These are phyloP conservation scores for Harpalus rubripes DNA, from an alignment of 2,888 invertebrate genomes.

Conservation along the genomic window DNA sequence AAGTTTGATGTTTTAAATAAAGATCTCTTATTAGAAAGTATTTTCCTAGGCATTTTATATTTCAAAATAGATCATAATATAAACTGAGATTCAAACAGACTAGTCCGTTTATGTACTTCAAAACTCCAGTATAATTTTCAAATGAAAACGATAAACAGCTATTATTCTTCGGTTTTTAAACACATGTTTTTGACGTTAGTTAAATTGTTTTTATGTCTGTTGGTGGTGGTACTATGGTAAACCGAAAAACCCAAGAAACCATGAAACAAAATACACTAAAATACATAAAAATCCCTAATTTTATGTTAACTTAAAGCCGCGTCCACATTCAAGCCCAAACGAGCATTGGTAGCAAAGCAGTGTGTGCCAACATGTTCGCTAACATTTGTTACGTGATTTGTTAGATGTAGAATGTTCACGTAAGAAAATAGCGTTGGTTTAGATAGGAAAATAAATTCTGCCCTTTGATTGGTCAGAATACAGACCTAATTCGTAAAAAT, in stretches of 20 bases:
- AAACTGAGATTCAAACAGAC: background rate
- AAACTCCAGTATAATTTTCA: background rate
- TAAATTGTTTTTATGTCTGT: conserved; percentile 22
- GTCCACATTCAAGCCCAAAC: no score
- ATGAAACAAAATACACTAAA: background rate
- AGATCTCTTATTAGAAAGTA: conserved; percentile 58
- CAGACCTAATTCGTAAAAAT: no score
- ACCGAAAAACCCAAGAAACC: no score
- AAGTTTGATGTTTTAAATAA: conserved; percentile 62
- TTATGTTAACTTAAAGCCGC: no score
- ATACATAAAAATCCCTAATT: background rate
- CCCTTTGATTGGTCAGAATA: no score
- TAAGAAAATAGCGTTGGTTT: no score
- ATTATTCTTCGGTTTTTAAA: conserved; percentile 37
- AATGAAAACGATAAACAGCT: background rate
- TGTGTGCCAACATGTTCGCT: no score
- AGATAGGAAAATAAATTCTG: no score
- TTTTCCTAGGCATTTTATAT: conserved; percentile 67
- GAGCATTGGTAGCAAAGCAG: no score
- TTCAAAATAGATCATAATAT: conserved; percentile 33
- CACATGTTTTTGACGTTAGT: conserved; percentile 60
- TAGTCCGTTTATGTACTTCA: background rate
- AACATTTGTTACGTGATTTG: no score
- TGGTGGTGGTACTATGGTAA: no score
- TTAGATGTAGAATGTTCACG: no score